phyloP scores from a whole-genome alignment of 2,113 vertebrate species.

The Sterrhoptilus dennistouni region DNA sequence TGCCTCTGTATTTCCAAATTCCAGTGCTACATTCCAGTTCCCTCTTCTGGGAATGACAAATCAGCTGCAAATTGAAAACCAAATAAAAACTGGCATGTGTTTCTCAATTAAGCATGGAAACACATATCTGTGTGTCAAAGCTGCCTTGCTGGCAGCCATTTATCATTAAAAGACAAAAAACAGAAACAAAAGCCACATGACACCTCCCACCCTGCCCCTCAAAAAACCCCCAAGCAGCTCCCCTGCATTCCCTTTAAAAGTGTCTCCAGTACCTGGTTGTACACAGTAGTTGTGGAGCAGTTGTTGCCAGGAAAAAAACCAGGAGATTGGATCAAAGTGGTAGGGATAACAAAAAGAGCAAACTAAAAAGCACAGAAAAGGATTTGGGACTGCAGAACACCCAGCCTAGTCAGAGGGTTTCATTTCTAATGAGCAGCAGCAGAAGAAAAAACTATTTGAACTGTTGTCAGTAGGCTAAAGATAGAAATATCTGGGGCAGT shows the following conservation, averaged over 20 bases:
- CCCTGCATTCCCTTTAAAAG: background rate
- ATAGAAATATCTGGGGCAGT: slow-evolving; percentile 5
- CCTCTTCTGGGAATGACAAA: background rate
- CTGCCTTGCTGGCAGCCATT: background rate
- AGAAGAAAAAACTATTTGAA: background rate
- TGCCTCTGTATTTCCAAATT: background rate
- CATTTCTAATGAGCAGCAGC: background rate
- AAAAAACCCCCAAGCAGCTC: background rate
- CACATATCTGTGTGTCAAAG: background rate
- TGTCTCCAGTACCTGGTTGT: background rate
- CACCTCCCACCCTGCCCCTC: background rate
- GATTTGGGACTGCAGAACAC: background rate
- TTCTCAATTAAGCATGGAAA: background rate
- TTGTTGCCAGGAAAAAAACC: background rate
- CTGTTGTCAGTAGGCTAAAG: background rate
- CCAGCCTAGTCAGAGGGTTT: background rate
- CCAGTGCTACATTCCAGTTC: background rate
- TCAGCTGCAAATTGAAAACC: background rate
- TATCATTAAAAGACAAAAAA: background rate
- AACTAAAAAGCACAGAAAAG: background rate
- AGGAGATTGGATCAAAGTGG: background rate
- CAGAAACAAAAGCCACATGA: rapidly evolving
- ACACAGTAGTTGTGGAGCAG: background rate
- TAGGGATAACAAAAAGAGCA: background rate
- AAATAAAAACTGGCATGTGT: background rate